Conservation (phyloP, 1,140 invertebrate genomes). For the Mesaphorura yosii region DNA sequence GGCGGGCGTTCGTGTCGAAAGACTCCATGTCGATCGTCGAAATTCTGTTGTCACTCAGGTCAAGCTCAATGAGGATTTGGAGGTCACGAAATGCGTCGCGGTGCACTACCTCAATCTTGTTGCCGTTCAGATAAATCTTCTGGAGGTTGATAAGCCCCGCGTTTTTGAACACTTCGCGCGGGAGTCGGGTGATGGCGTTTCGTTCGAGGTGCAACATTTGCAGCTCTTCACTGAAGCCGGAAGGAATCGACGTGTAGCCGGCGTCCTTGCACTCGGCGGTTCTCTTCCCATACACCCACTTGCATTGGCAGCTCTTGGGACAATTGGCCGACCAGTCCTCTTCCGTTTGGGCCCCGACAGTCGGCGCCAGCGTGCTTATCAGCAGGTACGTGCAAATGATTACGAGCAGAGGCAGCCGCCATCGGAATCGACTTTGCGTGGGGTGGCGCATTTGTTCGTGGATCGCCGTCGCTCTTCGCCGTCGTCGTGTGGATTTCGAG, state of each 20-base stretch:
- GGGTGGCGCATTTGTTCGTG: no score
- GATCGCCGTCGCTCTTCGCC: no score
- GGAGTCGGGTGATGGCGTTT: conserved; percentile 60
- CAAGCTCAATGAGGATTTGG: conserved; percentile 73
- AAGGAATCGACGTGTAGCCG: conserved; percentile 59
- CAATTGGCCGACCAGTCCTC: conserved; percentile 51
- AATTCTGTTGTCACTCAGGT: conserved; percentile 63
- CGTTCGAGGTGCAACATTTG: conserved; percentile 72
- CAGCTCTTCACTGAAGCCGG: conserved; percentile 62
- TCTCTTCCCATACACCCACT: conserved; percentile 79
- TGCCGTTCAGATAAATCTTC: conserved; percentile 60
- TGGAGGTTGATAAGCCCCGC: conserved; percentile 71
- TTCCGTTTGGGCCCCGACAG: no score
- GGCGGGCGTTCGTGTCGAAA: conserved; percentile 57
- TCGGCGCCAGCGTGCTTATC: neutral
- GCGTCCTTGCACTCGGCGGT: conserved; percentile 67
- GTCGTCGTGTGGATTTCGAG: no score
- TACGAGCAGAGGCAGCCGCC: neutral
- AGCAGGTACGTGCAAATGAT: conserved; percentile 2
- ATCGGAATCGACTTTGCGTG: no score
- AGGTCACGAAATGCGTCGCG: conserved; percentile 71
- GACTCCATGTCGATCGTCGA: conserved; percentile 53
- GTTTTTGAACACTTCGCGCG: conserved; percentile 65
- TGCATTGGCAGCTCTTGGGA: conserved; percentile 66
- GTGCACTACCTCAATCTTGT: conserved; percentile 60